Percentiles rank a stretch among this genome's conserved stretches.
Evolutionary conservation across 2,797 vertebrate species (phyloP).

Genomic region (Meriones psammophilus): DNA sequence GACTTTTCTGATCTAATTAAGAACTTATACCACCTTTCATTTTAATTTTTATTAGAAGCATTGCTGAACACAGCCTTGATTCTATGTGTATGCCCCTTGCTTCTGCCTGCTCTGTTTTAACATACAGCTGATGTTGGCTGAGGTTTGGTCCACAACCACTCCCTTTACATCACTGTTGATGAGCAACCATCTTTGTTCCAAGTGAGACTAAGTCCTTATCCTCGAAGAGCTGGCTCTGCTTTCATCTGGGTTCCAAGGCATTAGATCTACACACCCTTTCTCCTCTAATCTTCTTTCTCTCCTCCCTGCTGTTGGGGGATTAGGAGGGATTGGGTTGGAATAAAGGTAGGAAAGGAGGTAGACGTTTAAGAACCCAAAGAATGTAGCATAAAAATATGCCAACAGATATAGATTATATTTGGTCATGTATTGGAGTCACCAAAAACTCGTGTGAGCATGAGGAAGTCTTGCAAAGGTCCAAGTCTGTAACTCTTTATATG

Average conservation of each 20-base stretch:
- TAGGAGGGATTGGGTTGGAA: too few species aligned
- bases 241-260: constrained; percentile 53
- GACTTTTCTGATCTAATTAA: constrained; percentile 56
- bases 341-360: too few species aligned
- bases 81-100: background rate
- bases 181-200: constrained; percentile 30
- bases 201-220: constrained; percentile 63
- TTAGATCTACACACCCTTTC: background rate
- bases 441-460: background rate
- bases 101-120: constrained; percentile 20
- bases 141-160: constrained; percentile 61
- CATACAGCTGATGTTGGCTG: constrained; percentile 6
- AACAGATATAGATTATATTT: background rate
- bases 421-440: background rate
- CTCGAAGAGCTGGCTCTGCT: constrained; percentile 30
- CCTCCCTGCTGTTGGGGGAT: too few species aligned
- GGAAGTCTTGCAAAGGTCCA: background rate
- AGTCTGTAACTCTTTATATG: background rate
- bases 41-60: constrained; percentile 62
- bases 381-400: too few species aligned
- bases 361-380: too few species aligned
- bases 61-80: constrained; percentile 19
- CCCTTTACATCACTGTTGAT: constrained; percentile 65
- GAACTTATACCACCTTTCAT: constrained; percentile 41
- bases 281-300: too few species aligned